phyloP scores from a whole-genome alignment of 2,797 vertebrate species.

The Acanthornis magna region DNA sequence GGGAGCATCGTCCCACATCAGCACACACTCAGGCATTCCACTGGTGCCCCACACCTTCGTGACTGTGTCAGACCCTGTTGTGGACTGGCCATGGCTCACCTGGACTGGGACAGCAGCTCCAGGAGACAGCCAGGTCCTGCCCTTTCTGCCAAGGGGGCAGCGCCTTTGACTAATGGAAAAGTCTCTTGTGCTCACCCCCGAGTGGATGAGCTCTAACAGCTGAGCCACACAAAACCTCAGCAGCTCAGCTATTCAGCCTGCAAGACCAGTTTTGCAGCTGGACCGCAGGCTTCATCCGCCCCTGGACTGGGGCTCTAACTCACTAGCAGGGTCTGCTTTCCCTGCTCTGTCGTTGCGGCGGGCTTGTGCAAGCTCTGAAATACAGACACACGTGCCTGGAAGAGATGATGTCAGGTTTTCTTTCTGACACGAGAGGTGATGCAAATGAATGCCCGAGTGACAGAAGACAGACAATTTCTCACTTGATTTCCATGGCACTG shows the following conservation, averaged over 20 bases:
- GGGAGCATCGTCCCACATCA: background rate
- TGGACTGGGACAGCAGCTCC: background rate
- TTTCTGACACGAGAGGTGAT: background rate
- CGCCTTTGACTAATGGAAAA: accelerated
- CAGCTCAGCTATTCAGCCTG: background rate
- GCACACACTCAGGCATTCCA: background rate
- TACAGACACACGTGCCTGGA: background rate
- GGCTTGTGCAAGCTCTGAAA: background rate
- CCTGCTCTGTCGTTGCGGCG: background rate
- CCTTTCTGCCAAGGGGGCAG: background rate
- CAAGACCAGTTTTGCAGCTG: background rate
- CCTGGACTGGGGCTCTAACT: background rate
- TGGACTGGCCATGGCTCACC: accelerated
- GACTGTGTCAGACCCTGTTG: accelerated
- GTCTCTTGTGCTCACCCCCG: background rate
- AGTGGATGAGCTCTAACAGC: accelerated
- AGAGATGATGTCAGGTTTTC: background rate
- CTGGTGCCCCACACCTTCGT: accelerated
- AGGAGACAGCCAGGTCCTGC: accelerated
- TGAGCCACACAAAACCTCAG: background rate
- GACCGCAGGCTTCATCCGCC: background rate
- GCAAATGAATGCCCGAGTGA: background rate
- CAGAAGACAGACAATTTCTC: background rate
- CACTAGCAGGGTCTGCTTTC: background rate
- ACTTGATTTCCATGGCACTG: background rate